Conservation (phyloP, 1,140 invertebrate species). For the Drosophila lowei region DNA sequence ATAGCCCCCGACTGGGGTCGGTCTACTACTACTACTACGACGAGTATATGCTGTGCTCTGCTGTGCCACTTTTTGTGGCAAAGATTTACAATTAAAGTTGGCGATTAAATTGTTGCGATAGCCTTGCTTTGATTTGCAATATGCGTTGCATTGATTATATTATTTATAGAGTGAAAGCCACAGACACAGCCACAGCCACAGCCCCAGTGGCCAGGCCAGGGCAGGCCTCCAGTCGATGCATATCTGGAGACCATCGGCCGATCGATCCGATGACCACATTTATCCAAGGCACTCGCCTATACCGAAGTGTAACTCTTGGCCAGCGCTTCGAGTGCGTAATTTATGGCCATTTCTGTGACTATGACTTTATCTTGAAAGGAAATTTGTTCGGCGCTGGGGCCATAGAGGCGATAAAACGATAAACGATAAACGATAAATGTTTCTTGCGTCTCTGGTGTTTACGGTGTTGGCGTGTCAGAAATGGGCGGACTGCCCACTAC, state of each 20-base stretch:
- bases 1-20: constrained; percentile 20
- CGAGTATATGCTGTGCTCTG: constrained; percentile 9
- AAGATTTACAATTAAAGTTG: constrained; percentile 78
- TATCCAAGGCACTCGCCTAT: constrained; percentile 62
- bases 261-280: constrained; percentile 29
- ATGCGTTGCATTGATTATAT: constrained; percentile 55
- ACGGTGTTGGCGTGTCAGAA: constrained; percentile 47
- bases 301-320: constrained; percentile 48
- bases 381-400: constrained; percentile 55
- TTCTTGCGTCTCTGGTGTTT: constrained; percentile 18
- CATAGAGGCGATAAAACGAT: constrained; percentile 42
- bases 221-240: constrained; percentile 27
- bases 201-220: too few relatives aligned
- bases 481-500: constrained; percentile 27
- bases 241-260: constrained; percentile 54
- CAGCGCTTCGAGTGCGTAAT: constrained; percentile 56
- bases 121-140: constrained; percentile 65
- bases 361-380: constrained; percentile 77
- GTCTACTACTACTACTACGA: too few relatives aligned
- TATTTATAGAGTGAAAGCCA: constrained; percentile 70
- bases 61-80: constrained; percentile 48
- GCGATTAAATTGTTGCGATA: constrained; percentile 72
- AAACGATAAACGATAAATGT: constrained; percentile 57
- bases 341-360: constrained; percentile 67
- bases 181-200: constrained; percentile 12